Percentiles rank a stretch among this genome's conserved stretches.
Conservation (phyloP, 2,888 invertebrate species). For the Netelia melanura region DNA sequence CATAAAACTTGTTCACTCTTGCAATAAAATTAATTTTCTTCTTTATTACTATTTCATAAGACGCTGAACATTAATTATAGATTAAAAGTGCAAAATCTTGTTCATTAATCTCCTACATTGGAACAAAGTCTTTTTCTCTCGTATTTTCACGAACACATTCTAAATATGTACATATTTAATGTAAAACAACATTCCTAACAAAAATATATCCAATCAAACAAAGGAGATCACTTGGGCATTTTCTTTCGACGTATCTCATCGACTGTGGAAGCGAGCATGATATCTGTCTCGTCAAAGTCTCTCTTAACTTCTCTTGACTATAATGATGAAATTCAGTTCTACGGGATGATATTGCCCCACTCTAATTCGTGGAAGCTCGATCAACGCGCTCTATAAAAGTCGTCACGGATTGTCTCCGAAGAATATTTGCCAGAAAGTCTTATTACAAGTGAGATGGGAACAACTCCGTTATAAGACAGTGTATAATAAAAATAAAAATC, state of each 20-base stretch:
- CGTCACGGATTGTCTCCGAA: neutral
- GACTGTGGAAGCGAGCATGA: neutral
- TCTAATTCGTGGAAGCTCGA: neutral
- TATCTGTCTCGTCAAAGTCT: neutral
- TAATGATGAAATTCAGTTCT: neutral
- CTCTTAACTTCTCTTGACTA: neutral
- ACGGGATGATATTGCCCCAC: neutral
- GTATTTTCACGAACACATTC: neutral
- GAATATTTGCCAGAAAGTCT: neutral
- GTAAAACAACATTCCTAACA: constrained; percentile 1
- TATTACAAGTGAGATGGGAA: neutral
- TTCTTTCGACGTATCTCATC: neutral
- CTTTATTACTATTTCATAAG: too few relatives aligned
- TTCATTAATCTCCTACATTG: neutral
- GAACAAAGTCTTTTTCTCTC: neutral
- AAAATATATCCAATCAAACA: neutral
- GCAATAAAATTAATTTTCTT: too few relatives aligned
- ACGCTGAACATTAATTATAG: too few relatives aligned
- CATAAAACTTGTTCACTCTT: too few relatives aligned
- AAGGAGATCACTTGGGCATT: neutral
- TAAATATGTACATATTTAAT: constrained; percentile 43
- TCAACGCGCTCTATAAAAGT: neutral
- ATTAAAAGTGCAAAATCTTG: too few relatives aligned
- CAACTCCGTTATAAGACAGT: neutral
- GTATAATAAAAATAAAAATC: too few relatives aligned